Base-by-base conservation (phyloP, 2,113 vertebrate species). In the Manacus vitellinus region DNA sequence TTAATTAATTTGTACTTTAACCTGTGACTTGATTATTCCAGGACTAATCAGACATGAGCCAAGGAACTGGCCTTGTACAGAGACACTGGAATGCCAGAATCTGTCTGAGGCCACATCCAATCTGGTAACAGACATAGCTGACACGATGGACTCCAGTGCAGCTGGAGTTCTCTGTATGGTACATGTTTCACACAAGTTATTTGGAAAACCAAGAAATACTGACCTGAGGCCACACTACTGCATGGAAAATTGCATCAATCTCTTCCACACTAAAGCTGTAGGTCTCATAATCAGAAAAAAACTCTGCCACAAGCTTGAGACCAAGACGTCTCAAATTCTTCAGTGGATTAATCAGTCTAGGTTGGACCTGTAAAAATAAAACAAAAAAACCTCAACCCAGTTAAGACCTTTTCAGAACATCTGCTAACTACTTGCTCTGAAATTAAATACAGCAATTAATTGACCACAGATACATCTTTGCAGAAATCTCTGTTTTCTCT, bases 201-300 rank as follows among this genome's bases (percentile, higher is more conserved):
- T 54, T 62, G 12, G 31, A 85, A 89, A 74, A 88, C 73, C 8
- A 75, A 35, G 18, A 55, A 67, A 87, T 33, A 59, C 59, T 97
- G 97, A 99, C 99, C 98, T 99, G 99, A 93, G 99, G 99, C 99
- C 99, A 99, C 28, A 99, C 97, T 14, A 98, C 98, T n/a, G 98
- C 98, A 67, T 98, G 96, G 89, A 99, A 99, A 73, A 99, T 97
- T 2, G 98, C 99, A 41, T 99, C 99, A n/a, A 99, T 97, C 96
- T 99, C 99, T 73, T 99, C 99, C 10, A 95, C 77, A 70, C 93
- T 98, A 96, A 99, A 99, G 73, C 41, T 97, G 97, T 99, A 99
- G 7, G 95, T 98, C 73, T 99, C 99, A 82, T 99, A 98, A 62
- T 97, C 97, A 49, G 98, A 97, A 87, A 99, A 99, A 96, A 99